Evolutionary conservation across 1,140 invertebrate genomes (phyloP).

Genomic region (Procambarus virginalis): DNA sequence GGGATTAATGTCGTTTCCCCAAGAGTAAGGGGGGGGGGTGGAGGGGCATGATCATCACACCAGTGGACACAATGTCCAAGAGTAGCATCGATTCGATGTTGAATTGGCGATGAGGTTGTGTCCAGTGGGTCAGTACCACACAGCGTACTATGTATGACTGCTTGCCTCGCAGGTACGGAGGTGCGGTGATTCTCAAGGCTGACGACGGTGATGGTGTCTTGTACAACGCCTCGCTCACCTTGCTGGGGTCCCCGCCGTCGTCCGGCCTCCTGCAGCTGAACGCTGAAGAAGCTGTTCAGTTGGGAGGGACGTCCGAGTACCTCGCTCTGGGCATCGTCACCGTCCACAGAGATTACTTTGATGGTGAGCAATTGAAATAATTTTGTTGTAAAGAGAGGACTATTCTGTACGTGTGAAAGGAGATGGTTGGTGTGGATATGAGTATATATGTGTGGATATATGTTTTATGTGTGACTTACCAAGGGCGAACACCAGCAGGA

Average conservation of each 20-base stretch:
- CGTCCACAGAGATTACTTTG: slow-evolving; percentile 94
- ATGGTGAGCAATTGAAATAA: slow-evolving; percentile 78
- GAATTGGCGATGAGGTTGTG: too few species aligned
- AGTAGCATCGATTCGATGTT: too few species aligned
- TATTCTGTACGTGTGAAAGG: background rate
- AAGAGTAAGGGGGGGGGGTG: too few species aligned
- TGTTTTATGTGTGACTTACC: too few species aligned
- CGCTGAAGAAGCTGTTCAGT: slow-evolving; percentile 94
- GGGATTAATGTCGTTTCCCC: too few species aligned
- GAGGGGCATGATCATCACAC: too few species aligned
- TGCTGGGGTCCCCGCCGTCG: slow-evolving; percentile 84
- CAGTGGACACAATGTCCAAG: too few species aligned
- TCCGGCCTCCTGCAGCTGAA: slow-evolving; percentile 92
- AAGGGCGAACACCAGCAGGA: too few species aligned
- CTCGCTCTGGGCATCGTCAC: slow-evolving; percentile 92
- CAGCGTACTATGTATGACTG: too few species aligned
- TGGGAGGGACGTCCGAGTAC: slow-evolving; percentile 94
- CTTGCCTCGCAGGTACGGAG: background rate
- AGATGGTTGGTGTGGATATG: background rate
- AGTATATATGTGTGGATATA: background rate
- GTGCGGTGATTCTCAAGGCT: background rate
- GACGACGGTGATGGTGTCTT: slow-evolving; percentile 20
- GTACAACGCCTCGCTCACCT: slow-evolving; percentile 94
- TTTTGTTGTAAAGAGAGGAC: too few species aligned
- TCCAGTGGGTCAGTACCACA: too few species aligned